These are phyloP conservation scores for Neocrepidodera transversa DNA, from an alignment of 2,888 invertebrate species.

Conservation along the genomic window DNA sequence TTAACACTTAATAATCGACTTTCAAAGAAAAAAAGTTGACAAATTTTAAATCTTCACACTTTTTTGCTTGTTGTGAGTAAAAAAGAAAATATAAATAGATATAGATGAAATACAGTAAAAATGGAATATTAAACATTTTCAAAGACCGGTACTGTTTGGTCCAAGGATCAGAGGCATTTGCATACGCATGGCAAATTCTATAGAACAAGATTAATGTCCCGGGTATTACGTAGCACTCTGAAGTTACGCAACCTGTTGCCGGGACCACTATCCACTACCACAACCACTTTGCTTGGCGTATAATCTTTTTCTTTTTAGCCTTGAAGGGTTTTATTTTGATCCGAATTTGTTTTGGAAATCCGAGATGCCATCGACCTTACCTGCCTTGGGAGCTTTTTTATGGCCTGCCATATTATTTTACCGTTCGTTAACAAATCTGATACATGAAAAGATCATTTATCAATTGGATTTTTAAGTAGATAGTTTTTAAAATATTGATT, in stretches of 20 bases:
- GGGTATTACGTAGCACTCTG: background rate
- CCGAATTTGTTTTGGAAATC: constrained; percentile 16
- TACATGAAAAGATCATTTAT: background rate
- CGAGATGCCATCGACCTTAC: constrained; percentile 15
- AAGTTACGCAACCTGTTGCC: background rate
- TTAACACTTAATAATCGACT: too few species aligned
- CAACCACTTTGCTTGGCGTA: background rate
- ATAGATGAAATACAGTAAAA: too few species aligned
- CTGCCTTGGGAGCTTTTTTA: constrained; percentile 12
- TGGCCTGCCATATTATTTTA: constrained; percentile 9
- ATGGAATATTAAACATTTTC: background rate
- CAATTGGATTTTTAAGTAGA: too few species aligned
- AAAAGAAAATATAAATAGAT: too few species aligned
- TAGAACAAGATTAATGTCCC: background rate
- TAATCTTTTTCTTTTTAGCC: background rate
- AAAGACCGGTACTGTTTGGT: background rate
- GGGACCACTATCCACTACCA: background rate
- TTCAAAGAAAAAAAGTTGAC: too few species aligned
- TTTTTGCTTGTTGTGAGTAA: too few species aligned
- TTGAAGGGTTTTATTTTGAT: constrained; percentile 14
- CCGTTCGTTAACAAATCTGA: background rate
- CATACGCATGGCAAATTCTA: constrained; percentile 1
- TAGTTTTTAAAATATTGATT: too few species aligned
- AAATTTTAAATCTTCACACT: too few species aligned
- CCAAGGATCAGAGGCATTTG: background rate